phyloP scores from a whole-genome alignment of 1,140 invertebrate species.

The Drosophila erecta region DNA sequence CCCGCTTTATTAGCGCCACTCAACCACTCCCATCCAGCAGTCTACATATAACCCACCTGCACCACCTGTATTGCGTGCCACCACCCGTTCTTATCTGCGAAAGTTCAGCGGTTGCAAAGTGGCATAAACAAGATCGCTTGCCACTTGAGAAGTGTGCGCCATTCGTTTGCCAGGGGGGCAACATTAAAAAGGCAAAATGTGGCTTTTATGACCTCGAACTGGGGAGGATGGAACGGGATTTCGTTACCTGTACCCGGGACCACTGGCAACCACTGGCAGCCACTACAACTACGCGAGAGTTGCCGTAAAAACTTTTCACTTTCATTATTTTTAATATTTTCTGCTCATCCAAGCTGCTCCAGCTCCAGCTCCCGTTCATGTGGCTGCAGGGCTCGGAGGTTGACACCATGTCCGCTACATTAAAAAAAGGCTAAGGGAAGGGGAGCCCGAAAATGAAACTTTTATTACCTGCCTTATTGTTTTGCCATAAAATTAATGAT shows the following conservation, averaged over 20 bases:
- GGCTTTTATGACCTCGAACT: slow-evolving; percentile 60
- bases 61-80: neutral
- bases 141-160: slow-evolving; percentile 68
- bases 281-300: slow-evolving; percentile 21
- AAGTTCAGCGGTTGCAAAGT: slow-evolving; percentile 58
- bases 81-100: slow-evolving; percentile 47
- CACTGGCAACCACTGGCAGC: slow-evolving; percentile 20
- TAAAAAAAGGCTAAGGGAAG: slow-evolving; percentile 25
- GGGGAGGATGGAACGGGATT: neutral
- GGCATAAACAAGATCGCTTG: slow-evolving; percentile 78
- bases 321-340: slow-evolving; percentile 81
- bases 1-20: slow-evolving; percentile 64
- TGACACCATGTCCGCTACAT: slow-evolving; percentile 38
- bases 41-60: neutral
- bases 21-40: neutral
- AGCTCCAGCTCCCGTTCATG: slow-evolving; percentile 5
- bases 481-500: slow-evolving; percentile 83
- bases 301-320: slow-evolving; percentile 77
- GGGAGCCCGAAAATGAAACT: slow-evolving; percentile 75
- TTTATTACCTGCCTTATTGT: slow-evolving; percentile 83
- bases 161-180: slow-evolving; percentile 42
- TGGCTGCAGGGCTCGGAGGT: slow-evolving; percentile 20
- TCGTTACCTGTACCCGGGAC: slow-evolving; percentile 17
- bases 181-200: slow-evolving; percentile 81
- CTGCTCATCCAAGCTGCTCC: slow-evolving; percentile 29